Evolutionary conservation across 2,888 invertebrate species (phyloP).

Genomic region (Lamellibrachia satsuma): DNA sequence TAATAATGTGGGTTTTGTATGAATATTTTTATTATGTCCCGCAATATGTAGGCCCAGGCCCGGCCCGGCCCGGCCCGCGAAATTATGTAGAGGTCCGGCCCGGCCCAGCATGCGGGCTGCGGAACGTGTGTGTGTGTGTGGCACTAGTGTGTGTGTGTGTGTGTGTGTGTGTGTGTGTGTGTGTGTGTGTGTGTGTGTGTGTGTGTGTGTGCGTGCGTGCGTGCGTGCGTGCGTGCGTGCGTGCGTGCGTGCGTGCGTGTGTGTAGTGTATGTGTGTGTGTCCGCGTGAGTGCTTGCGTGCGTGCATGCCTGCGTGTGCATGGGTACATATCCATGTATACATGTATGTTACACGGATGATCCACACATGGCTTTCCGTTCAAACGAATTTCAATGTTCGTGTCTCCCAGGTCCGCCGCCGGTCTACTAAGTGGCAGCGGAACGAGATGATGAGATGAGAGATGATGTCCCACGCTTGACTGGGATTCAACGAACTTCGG

Average conservation of each 20-base stretch:
- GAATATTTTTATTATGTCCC: no score
- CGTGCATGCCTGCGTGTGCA: background rate
- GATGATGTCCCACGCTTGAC: background rate
- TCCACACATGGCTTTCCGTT: background rate
- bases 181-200: no score
- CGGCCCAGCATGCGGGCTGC: background rate
- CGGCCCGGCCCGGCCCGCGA: no score
- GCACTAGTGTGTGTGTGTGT: background rate
- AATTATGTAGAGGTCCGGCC: background rate
- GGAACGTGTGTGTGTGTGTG: background rate
- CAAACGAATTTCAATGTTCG: background rate
- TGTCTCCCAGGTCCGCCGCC: background rate
- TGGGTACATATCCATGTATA: background rate
- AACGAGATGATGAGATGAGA: background rate
- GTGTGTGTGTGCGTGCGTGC: background rate
- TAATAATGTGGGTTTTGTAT: no score
- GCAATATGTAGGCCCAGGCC: no score
- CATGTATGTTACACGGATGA: background rate
- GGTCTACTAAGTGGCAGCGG: background rate
- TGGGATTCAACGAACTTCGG: background rate
- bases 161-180: no score
- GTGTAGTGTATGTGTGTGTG: no score
- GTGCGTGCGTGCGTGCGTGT: no score
- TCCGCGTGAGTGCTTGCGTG: no score
- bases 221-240: background rate